Base-by-base conservation (phyloP, 37 sponge, comb jelly and placozoan genomes). In the Chondrosia reniformis region DNA sequence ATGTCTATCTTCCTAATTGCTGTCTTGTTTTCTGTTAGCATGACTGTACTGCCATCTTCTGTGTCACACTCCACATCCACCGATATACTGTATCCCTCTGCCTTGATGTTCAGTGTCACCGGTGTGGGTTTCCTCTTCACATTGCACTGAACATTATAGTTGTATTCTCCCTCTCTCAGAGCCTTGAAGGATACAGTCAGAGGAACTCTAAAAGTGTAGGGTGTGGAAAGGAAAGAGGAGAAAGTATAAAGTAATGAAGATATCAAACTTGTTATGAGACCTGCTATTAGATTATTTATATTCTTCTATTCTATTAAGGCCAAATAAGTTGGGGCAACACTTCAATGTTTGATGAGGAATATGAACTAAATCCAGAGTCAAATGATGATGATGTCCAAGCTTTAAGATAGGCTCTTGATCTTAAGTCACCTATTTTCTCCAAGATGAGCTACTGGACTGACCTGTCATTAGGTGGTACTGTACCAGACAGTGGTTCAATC, bases 71-170 rank as follows among this genome's bases (percentile, higher is more conserved):
- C 45, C 59, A 89, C 66, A 4, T 79, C 62, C 5, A 78, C 79
- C 34, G 76, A 86, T 57, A 95, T 85, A 63, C 80, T 63, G 61
- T 87, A 95, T 22, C 85, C 92, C 34, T 89, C 89, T 34, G 92
- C 98, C 84, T 97, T 97, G 33, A 97, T 91, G 55, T 97, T 97
- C 22, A 97, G 81, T n/a, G 63, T 57, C 22, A 97, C 83, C 0
- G 93, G 91, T 34, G 84, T 57, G 21, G 84, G 79, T 33, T 92
- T 97, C 38, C 76, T 82, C 46, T 89, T 85, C 8, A 97, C 80
- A 31, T 83, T 78, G 61, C 93, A 88, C 80, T 80, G 57, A 17
- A 97, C 77, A 59, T 89, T 92, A 75, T 92, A 97, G 41, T 74
- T 86, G 79, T 80, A 91, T 49, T 91, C 89, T 1, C 84, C 63